Base-by-base conservation (phyloP, 2,888 invertebrate species). In the Lydus trimaculatus region DNA sequence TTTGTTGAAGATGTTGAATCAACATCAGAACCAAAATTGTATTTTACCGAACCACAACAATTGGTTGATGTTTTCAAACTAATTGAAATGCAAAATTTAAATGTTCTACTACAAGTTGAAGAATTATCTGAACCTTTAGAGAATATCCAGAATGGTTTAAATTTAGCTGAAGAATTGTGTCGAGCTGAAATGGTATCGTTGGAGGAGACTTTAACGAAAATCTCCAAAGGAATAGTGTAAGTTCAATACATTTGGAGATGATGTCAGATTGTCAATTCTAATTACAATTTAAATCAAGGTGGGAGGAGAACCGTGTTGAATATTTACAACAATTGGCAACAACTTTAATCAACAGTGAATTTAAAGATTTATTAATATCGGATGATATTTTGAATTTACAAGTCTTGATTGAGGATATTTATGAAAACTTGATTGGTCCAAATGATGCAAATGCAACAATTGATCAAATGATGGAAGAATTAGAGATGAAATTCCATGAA, bases 321-420 rank as follows among this genome's bases (percentile, higher is more conserved):
- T 84, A 87, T 64, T 78, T 91, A 59, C 85, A 90, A 80, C 79
- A 84, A 9, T 86, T 88, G 65, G 90, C 90, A 70, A 85, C 86
- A 70, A 85, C 86, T 75, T 84, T 91, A 64, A 82, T 91, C 15
- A 83, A 88, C 69, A 87, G 88, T 0, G 82, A 87, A 58, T 91
- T 91, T 79, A 89, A 88, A 66, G 84, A 88, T 17, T 82, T 88
- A 36, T 86, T 90, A 0, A 88, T 88, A 64, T 86, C 88, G 13
- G 85, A 86, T 39, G 87, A 89, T 11, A 87, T 90, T 36, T 82
- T 91, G 25, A 88, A 89, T 78, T 81, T 91, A 43, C 84, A 86
- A 70, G 85, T 89, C 8, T 89, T 89, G 78, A 86, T 92, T 65
- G 90, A 91, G 79, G 91, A 90, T 79, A 88, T 90, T 33, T 91